Base-by-base conservation (phyloP, 2,113 vertebrate genomes). In the Struthidea cinerea region DNA sequence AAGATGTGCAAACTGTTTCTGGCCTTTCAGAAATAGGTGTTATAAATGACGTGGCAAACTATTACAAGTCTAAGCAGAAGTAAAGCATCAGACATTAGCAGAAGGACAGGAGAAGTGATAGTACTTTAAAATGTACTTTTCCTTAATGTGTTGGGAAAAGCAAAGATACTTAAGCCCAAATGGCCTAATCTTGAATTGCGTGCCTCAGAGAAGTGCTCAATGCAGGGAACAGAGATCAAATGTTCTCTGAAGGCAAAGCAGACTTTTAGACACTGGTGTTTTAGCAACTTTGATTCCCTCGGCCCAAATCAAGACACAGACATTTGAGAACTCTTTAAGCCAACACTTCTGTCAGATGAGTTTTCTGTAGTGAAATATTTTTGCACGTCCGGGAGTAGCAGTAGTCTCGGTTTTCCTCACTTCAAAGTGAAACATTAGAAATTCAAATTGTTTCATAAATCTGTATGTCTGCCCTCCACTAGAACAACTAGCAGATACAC, bases 371-470 rank as follows among this genome's bases (percentile, higher is more conserved):
- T 10, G 21, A 77, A 67, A 39, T 30, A 71, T 15, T 83, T 81
- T n/a, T 37, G 13, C 39, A 64, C 1, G 0, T 52, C 57, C 2
- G 0, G n/a, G 9, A 90, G 8, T 59, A 84, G n/a, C 4, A 12
- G 7, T 14, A 82, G 28, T 49, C 35, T 74, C 32, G 12, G 3
- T 50, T 89, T 70, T 78, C 26, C 30, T 61, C 30, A 9, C 21
- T 71, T 81, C 37, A 7, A 84, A 84, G 6, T 13, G 16, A 77
- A 91, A 77, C 7, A 12, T 22, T 50, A 70, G 9, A 75, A 87
- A 63, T 7, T 24, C 14, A 53, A 14, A 59, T 53, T 35, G 23
- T 68, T 91, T 69, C 26, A 61, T 20, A 74, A 33, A 35, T 13
- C 14, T 55, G 9, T 32, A 33, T 55, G 84, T 89, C 27, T 84